phyloP scores from a whole-genome alignment of 2,797 vertebrate genomes.

The Clarias laeviceps region DNA sequence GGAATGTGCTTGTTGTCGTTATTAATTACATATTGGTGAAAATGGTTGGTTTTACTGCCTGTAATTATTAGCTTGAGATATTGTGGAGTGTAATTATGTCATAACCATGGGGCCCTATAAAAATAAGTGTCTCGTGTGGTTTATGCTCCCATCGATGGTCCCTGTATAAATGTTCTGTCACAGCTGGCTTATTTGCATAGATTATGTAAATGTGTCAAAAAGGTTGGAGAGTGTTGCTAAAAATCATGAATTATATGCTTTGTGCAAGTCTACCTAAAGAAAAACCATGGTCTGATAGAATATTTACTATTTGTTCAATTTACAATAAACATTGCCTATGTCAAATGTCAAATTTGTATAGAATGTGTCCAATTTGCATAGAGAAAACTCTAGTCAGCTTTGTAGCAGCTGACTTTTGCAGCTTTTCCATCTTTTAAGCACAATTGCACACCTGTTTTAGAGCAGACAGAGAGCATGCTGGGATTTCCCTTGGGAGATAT shows the following conservation, averaged over 20 bases:
- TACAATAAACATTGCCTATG: neutral
- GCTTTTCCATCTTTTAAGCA: constrained; percentile 36
- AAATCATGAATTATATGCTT: constrained; percentile 3
- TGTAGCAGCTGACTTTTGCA: constrained; percentile 12
- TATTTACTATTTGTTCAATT: neutral
- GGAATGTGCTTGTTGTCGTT: constrained; percentile 58
- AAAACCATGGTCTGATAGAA: neutral
- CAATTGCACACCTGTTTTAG: constrained; percentile 47
- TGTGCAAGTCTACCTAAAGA: constrained; percentile 4
- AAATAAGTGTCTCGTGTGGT: constrained; percentile 47
- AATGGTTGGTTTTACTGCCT: constrained; percentile 56
- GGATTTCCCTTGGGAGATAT: constrained; percentile 40
- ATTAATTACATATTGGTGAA: constrained; percentile 60
- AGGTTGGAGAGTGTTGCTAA: constrained; percentile 27
- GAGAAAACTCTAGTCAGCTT: constrained; percentile 29
- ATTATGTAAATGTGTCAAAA: constrained; percentile 38
- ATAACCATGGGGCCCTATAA: constrained; percentile 57
- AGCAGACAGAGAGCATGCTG: constrained; percentile 30
- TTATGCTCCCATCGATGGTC: constrained; percentile 47
- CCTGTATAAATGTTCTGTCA: constrained; percentile 47
- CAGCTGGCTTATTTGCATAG: constrained; percentile 46
- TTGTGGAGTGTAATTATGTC: constrained; percentile 60
- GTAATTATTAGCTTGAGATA: constrained; percentile 59
- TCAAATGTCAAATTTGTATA: neutral
- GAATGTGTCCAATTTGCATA: neutral